A percentile compares a stretch with the other conserved stretches of the same genome.
Conservation (phyloP, 30 jellyfish, hydroid and myxozoan species). For the Catostylus mosaicus region DNA sequence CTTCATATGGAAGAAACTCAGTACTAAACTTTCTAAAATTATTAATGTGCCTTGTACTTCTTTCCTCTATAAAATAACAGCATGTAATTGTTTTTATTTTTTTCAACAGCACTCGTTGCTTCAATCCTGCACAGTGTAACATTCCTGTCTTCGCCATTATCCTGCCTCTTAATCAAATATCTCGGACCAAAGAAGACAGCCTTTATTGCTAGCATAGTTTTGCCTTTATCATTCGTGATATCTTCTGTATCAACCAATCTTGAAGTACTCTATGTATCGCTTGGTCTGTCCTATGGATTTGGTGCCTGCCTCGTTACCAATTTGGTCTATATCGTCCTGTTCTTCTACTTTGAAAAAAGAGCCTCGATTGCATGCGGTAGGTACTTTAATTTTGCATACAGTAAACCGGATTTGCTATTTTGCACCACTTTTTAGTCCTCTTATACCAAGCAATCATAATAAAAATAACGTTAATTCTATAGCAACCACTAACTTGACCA, state of each 20-base stretch:
- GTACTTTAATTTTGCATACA: not conserved
- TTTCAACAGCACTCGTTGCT: slow-evolving; percentile 16
- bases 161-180: slow-evolving; percentile 12
- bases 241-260: slow-evolving; percentile 1
- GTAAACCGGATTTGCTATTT: no score
- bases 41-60: not conserved
- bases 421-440: no score
- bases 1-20: no score
- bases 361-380: slow-evolving; percentile 33
- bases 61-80: not conserved
- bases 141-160: slow-evolving; percentile 34
- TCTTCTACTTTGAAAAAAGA: slow-evolving; percentile 12
- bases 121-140: slow-evolving; percentile 41
- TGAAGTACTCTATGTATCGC: slow-evolving; percentile 28
- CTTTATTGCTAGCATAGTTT: not conserved
- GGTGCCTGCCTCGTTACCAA: slow-evolving; percentile 35
- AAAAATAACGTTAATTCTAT: no score
- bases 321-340: slow-evolving; percentile 9
- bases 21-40: no score
- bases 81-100: no score
- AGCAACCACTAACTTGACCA: no score
- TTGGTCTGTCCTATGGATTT: slow-evolving; percentile 19
- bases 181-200: slow-evolving; percentile 17
- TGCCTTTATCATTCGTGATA: slow-evolving; percentile 2
- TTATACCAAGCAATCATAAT: no score